These are phyloP conservation scores for Sphaeramia orbicularis DNA, from an alignment of 2,797 vertebrate genomes.

Conservation along the genomic window DNA sequence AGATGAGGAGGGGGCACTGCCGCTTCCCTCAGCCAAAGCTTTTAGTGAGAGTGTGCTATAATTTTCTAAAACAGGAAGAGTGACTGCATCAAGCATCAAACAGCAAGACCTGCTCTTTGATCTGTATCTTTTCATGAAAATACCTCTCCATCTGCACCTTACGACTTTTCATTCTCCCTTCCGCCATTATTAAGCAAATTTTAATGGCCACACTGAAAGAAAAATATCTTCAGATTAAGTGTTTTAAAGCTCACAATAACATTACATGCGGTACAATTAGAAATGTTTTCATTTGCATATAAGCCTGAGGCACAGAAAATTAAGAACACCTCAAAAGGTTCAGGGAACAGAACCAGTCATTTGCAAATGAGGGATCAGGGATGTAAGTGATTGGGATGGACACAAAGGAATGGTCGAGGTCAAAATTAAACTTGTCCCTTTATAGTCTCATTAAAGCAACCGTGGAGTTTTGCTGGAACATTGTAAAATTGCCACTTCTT, in stretches of 20 bases:
- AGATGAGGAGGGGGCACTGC: slow-evolving; percentile 37
- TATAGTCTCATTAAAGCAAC: slow-evolving; percentile 26
- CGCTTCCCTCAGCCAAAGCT: slow-evolving; percentile 58
- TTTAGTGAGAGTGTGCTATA: slow-evolving; percentile 67
- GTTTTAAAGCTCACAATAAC: slow-evolving; percentile 39
- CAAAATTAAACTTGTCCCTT: slow-evolving; percentile 25
- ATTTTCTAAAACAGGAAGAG: slow-evolving; percentile 72
- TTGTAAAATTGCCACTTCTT: slow-evolving; percentile 38
- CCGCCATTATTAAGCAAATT: slow-evolving; percentile 32
- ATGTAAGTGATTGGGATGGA: slow-evolving; percentile 32
- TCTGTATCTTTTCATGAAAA: slow-evolving; percentile 56
- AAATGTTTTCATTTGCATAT: slow-evolving; percentile 56
- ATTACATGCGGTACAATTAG: slow-evolving; percentile 50
- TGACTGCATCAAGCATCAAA: slow-evolving; percentile 72
- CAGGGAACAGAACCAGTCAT: slow-evolving; percentile 41
- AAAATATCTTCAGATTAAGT: slow-evolving; percentile 24
- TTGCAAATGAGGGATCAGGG: slow-evolving; percentile 43
- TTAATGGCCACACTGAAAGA: slow-evolving; percentile 27
- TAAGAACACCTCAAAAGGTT: slow-evolving; percentile 39
- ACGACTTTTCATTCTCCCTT: slow-evolving; percentile 42
- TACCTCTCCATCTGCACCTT: slow-evolving; percentile 43
- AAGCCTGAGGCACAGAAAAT: slow-evolving; percentile 27
- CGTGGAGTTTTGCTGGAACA: slow-evolving; percentile 12
- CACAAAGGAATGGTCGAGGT: slow-evolving; percentile 30
- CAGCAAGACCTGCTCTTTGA: slow-evolving; percentile 64